Base-by-base conservation (phyloP, 2,888 invertebrate genomes). In the Thereva unica region DNA sequence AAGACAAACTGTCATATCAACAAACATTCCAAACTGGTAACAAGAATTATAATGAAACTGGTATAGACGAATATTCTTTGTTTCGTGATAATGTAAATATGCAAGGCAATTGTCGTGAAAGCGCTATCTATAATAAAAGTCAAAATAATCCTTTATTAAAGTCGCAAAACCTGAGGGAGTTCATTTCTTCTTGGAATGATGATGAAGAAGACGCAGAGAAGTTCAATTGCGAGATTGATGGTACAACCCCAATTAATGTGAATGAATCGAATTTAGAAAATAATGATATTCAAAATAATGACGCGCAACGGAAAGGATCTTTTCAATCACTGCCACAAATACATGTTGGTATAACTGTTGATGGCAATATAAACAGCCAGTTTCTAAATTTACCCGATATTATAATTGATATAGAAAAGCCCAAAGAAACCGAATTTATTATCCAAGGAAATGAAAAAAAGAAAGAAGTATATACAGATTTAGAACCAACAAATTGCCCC, bases 341-440 rank as follows among this genome's bases (percentile, higher is more conserved):
- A 35, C 75, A 75, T 52, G 73, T 75, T 1, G 75, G 74, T 50
- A 73, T 74, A 44, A 73, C 72, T 4, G 72, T 73, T 2, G 72
- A 75, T 10, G 75, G 75, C 12, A 76, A 74, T 0, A 72, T 73
- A 3, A 74, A 73, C 0, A 75, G 74, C 55, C 77, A 76, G 59
- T 74, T 74, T 49, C 75, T 77, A 8, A 80, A 80, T 69, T 70
- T 80, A 67, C 80, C 81, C 0, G 81, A 81, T 71, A 80, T 81
- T 68, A 76, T 80, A 4, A 80, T 81, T 56, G 80, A 81, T 70
- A 79, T 80, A 70, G 79, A 80, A 63, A 80, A 81, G 67, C 74
- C 78, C 0, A 76, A 71, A 23, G 65, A 65, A 41, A 37, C 65
- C 4, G 61, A 66, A 7, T 37, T n/a, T 34, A 40, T 34, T 42